Evolutionary conservation across 2,797 vertebrate genomes (phyloP).

Genomic region (Cyclopterus lumpus): DNA sequence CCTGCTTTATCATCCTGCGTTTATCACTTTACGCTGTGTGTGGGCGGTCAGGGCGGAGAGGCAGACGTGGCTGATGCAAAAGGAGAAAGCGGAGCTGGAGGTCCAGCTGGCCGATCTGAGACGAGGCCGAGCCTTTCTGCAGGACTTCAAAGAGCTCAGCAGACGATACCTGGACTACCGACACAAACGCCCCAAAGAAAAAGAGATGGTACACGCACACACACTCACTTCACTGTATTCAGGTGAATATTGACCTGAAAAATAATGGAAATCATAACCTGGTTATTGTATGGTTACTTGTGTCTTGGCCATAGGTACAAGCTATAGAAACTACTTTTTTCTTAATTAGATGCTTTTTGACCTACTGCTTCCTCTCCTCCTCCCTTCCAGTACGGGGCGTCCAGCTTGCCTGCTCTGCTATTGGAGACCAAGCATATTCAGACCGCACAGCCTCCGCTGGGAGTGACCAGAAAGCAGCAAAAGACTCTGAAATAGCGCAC

Average conservation of each 20-base stretch:
- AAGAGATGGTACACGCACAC: slow-evolving; percentile 54
- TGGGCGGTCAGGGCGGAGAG: slow-evolving; percentile 63
- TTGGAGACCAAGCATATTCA: slow-evolving; percentile 44
- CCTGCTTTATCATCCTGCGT: not conserved
- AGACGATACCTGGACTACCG: slow-evolving; percentile 55
- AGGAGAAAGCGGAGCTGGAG: slow-evolving; percentile 58
- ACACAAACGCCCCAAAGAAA: slow-evolving; percentile 42
- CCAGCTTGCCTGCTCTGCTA: slow-evolving; percentile 66
- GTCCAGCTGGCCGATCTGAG: slow-evolving; percentile 59
- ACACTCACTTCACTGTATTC: not conserved
- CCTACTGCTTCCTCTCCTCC: not conserved
- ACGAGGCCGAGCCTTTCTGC: slow-evolving; percentile 57
- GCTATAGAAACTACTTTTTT: not conserved
- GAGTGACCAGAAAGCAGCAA: not conserved
- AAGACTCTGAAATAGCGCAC: not conserved
- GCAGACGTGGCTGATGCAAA: slow-evolving; percentile 42
- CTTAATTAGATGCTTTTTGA: not conserved
- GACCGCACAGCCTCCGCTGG: slow-evolving; percentile 15
- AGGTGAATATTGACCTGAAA: not conserved
- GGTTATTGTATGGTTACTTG: not conserved
- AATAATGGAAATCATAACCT: not conserved
- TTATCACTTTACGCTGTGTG: not conserved
- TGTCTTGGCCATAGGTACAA: not conserved
- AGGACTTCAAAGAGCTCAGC: slow-evolving; percentile 58
- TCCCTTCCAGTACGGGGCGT: slow-evolving; percentile 59